A percentile compares a stretch with the other conserved stretches of the same genome.
Conservation (phyloP, 2,797 vertebrate genomes). For the Acanthis flammea region DNA sequence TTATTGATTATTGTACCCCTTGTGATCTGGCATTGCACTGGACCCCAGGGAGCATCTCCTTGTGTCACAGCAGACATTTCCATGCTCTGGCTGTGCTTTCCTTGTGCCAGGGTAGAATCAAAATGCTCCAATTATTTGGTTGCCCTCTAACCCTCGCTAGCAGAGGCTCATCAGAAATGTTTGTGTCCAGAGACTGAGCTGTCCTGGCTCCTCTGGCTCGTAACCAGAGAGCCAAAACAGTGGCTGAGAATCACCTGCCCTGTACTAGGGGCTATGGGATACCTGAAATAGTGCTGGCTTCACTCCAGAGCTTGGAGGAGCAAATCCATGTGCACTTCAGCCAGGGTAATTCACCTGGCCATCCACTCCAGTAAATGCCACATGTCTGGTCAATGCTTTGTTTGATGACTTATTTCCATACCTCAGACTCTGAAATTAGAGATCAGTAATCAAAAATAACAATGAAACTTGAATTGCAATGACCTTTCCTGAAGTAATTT, state of each 20-base stretch:
- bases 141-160: accelerated
- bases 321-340: background rate
- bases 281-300: background rate
- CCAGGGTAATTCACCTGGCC: background rate
- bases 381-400: background rate
- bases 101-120: background rate
- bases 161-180: background rate
- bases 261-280: accelerated
- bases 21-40: background rate
- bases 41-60: background rate
- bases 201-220: background rate
- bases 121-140: background rate
- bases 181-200: background rate
- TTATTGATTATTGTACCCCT: background rate
- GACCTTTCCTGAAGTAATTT: background rate
- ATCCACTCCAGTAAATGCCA: background rate
- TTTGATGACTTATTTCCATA: background rate
- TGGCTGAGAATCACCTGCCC: background rate
- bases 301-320: background rate
- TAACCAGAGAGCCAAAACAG: background rate
- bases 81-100: background rate
- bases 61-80: background rate
- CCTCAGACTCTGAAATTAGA: background rate
- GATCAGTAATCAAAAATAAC: background rate
- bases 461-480: background rate